These are phyloP conservation scores for Mesocentrotus franciscanus DNA, from an alignment of 53 echinoderm and acorn worm species.

Conservation along the genomic window DNA sequence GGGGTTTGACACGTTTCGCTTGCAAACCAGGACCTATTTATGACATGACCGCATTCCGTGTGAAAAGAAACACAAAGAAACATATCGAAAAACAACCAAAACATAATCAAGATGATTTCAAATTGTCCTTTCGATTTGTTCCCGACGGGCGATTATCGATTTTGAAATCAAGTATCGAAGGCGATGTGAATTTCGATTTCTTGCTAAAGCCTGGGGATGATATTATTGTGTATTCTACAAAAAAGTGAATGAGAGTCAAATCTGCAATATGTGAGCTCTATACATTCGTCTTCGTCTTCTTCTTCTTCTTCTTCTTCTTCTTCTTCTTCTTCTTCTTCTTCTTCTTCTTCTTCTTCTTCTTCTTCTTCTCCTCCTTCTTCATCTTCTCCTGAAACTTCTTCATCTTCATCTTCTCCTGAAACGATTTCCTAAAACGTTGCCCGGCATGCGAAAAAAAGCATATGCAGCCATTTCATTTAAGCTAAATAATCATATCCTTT, in stretches of 20 bases:
- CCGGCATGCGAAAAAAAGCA: no score
- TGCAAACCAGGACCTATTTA: neutral
- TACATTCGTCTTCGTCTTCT: neutral
- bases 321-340: no score
- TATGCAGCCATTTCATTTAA: neutral
- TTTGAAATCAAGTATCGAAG: constrained; percentile 18
- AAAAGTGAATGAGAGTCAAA: neutral
- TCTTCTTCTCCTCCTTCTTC: neutral
- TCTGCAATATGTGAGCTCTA: neutral
- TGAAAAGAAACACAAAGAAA: neutral
- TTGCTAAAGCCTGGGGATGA: neutral
- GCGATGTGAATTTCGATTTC: constrained; percentile 44
- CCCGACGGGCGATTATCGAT: constrained; percentile 23
- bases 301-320: neutral
- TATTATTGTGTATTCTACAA: constrained; percentile 12
- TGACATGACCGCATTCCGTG: neutral
- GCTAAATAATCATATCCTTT: neutral
- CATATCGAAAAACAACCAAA: neutral
- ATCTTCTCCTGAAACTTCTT: neutral
- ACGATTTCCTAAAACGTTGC: no score
- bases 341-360: neutral
- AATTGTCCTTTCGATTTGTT: constrained; percentile 3
- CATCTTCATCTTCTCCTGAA: no score
- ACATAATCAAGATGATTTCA: constrained; percentile 21
- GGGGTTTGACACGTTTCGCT: constrained; percentile 31